A percentile compares a stretch with the other conserved stretches of the same genome.
Conservation (phyloP, 2,888 invertebrate species). For the Acleris cristana region DNA sequence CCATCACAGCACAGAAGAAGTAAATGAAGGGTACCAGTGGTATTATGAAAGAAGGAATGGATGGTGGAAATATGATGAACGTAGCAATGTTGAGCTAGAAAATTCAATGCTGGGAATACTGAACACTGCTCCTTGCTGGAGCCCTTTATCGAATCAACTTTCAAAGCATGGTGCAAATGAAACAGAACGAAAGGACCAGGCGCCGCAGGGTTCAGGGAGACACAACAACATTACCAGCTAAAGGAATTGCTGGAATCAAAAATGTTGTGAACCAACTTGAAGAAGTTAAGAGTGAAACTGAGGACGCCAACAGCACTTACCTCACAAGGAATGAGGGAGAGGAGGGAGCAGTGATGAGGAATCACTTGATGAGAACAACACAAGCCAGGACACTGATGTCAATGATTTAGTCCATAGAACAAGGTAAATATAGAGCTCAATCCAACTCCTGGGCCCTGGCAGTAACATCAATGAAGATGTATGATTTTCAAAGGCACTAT, state of each 20-base stretch:
- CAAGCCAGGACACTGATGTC: constrained; percentile 24
- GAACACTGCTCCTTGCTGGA: constrained; percentile 94
- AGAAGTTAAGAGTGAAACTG: constrained; percentile 26
- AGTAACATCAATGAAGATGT: no score
- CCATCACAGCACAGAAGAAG: constrained; percentile 57
- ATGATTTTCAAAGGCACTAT: no score
- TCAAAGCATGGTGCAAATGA: constrained; percentile 92
- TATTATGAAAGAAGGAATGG: constrained; percentile 98
- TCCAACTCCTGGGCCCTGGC: no score
- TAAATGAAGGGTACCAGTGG: constrained; percentile 93
- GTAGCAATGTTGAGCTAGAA: constrained; percentile 95
- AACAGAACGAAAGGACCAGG: constrained; percentile 92
- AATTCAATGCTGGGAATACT: constrained; percentile 89
- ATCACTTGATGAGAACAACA: not conserved
- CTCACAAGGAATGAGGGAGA: constrained; percentile 17
- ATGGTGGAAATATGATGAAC: constrained; percentile 99
- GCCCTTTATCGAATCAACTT: constrained; percentile 96
- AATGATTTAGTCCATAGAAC: constrained; percentile 25
- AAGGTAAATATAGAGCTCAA: constrained; percentile 30
- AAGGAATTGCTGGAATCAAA: constrained; percentile 64
- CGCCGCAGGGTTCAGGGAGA: constrained; percentile 94
- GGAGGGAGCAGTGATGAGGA: constrained; percentile 20
- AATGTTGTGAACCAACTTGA: constrained; percentile 25
- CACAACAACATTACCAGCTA: constrained; percentile 89
- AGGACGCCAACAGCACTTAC: constrained; percentile 19